Evolutionary conservation across 2,113 vertebrate species (phyloP).

Genomic region (Hydropotes inermis): DNA sequence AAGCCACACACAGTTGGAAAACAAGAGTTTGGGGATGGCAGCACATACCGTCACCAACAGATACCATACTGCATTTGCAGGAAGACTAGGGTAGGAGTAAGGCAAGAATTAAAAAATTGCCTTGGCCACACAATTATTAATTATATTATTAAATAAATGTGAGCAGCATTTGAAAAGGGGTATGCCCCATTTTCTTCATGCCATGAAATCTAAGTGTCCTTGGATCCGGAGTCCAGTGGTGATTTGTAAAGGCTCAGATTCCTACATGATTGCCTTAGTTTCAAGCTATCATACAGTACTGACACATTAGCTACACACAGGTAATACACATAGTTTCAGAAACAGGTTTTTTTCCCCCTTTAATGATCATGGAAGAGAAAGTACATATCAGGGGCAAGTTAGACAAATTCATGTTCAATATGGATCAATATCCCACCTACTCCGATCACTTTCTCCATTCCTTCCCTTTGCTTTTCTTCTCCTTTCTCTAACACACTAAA

Average conservation of each 20-base stretch:
- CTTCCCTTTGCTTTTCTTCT: neutral
- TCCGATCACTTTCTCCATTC: neutral
- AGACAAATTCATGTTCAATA: neutral
- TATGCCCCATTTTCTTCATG: neutral
- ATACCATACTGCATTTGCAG: neutral
- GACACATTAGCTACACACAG: neutral
- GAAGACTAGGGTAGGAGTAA: neutral
- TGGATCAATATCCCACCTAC: neutral
- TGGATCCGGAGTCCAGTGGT: neutral
- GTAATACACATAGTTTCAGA: neutral
- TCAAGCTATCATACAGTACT: neutral
- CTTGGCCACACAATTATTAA: neutral
- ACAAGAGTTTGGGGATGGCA: neutral
- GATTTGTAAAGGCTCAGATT: neutral
- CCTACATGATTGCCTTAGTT: neutral
- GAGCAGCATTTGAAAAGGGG: neutral
- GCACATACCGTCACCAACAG: neutral
- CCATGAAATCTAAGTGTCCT: neutral
- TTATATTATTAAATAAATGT: neutral
- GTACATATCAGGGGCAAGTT: neutral
- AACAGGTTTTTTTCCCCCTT: neutral
- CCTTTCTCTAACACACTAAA: neutral
- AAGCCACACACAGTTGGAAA: conserved; percentile 44
- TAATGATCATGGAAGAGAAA: neutral
- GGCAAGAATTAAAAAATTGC: neutral